These are phyloP conservation scores for Sclerodermus sp. DNA, from an alignment of 2,888 invertebrate genomes.

Conservation along the genomic window DNA sequence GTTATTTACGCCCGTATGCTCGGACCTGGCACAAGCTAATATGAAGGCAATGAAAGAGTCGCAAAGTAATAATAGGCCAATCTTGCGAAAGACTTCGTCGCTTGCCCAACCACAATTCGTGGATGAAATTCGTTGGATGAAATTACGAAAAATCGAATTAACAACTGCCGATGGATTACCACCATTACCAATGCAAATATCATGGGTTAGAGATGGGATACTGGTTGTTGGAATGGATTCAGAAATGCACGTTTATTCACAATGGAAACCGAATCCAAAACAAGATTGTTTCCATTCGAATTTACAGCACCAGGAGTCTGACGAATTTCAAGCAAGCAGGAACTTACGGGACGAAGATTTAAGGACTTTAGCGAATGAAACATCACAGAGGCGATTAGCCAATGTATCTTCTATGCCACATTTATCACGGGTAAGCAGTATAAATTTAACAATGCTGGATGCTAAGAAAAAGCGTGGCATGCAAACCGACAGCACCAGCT, in stretches of 20 bases:
- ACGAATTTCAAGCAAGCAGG: slow-evolving; percentile 73
- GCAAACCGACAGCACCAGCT: slow-evolving; percentile 55
- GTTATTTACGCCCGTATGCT: slow-evolving; percentile 90
- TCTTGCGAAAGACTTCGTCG: slow-evolving; percentile 87
- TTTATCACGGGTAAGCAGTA: slow-evolving; percentile 80
- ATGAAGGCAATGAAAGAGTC: slow-evolving; percentile 90
- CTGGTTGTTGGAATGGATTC: slow-evolving; percentile 99
- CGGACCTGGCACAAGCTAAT: slow-evolving; percentile 92
- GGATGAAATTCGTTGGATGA: slow-evolving; percentile 97
- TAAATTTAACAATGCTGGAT: slow-evolving; percentile 78
- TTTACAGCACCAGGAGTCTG: slow-evolving; percentile 62
- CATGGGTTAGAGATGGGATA: slow-evolving; percentile 98
- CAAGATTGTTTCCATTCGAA: slow-evolving; percentile 51
- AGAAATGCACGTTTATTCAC: slow-evolving; percentile 99
- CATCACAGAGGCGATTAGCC: slow-evolving; percentile 68
- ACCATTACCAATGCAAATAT: slow-evolving; percentile 96
- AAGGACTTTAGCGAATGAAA: slow-evolving; percentile 69
- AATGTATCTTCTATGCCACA: slow-evolving; percentile 80
- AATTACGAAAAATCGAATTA: slow-evolving; percentile 84
- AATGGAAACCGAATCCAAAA: slow-evolving; percentile 82
- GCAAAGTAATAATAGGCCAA: slow-evolving; percentile 78
- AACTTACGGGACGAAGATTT: slow-evolving; percentile 74
- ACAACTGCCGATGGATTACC: slow-evolving; percentile 94
- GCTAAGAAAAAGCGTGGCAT: slow-evolving; percentile 66
- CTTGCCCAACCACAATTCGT: slow-evolving; percentile 86